Base-by-base conservation (phyloP, 1,140 invertebrate genomes). In the Drosophila eugracilis region DNA sequence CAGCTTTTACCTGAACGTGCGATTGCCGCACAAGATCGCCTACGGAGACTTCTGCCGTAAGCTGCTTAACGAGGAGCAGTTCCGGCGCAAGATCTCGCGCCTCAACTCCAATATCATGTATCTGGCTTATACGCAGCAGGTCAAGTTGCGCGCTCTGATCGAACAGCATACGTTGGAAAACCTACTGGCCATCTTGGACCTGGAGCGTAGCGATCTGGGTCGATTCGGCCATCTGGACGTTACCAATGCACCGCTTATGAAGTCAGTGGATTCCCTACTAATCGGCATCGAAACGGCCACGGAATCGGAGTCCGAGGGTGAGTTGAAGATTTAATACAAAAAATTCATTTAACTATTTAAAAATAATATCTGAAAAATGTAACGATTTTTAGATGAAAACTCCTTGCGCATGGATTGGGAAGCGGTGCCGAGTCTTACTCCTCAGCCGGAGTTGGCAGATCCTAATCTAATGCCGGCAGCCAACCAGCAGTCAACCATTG, bases 101-200 rank as follows among this genome's bases (percentile, higher is more conserved):
- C 92, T 97, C 14, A 97, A 97, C 92, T 94, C 95, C 52, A 97
- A 97, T 86, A 94, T 97, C 39, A 91, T 97, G 72, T 95, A 96
- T 92, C 91, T 97, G 57, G 97, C 96, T 90, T 95, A 96, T 71
- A 95, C 95, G 2, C 96, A 97, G 92, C 94, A 95, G 77, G 94
- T 96, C 9, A 93, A 95, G 80, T 85, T 94, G 21, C 92, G 93
- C 9, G 90, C 93, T 4, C 85, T 97, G 19, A 93, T 95, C 86
- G 94, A 96, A 21, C 93, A 94, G 78, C 94, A 95, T 79, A 96
- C 96, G 1, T 90, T 97, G 28, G 94, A 95, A 72, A 97, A 97
- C 92, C 89, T 97, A 19, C 91, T 96, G 58, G 92, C 94, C 54
- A 93, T 97, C 66, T 91, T 97, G 28, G 94, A 96, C 86, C 92